Evolutionary conservation across 2,888 invertebrate species (phyloP), one percentile per base, ranked within the genome.

Genomic region (Diaprepes abbreviatus): DNA sequence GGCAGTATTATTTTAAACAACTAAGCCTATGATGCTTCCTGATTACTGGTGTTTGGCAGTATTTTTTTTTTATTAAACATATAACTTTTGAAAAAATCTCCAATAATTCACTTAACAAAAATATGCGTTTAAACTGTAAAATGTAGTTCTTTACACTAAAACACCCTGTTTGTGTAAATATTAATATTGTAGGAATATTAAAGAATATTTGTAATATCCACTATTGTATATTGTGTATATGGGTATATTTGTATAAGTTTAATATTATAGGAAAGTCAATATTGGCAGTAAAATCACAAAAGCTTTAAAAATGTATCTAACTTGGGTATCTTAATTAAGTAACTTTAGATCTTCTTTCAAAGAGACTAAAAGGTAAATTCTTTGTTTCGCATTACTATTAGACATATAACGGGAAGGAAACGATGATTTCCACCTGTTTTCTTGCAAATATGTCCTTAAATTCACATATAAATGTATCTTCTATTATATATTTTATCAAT

Each of bases 41-140:
- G 45, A 60, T 43, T 60, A 35, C 38, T 31, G 40, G 60, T 21
- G 17, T 58, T 33, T 54, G 66, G 60, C 59, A 60, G 54, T 60
- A 40, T 31, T 45, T 52, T 33, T 58, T 12, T 21, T 50, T 3
- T 14, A 17, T 40, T 40, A 35, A 40, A 55, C 12, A 55, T 66
- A 60, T 66, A 60, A 54, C 60, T 52, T 66, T 60, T 31, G 59
- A 66, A 66, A 38, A 35, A 19, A 59, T 66, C 50, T 65, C 59
- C 28, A 57, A 65, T 48, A 57, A 17, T 58, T 58, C 40, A 43
- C 17, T 38, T 31, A 35, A 52, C 35, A 52, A 55, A 55, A 36
- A 55, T 55, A 35, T 54, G 54, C 54, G 10, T n/a, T 36, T 36
- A 9, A 2, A 36, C 4, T 5, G 3, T 5, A 24, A 24, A 24